phyloP scores from a whole-genome alignment of 2,888 invertebrate genomes.

The Lasius fuliginosus region DNA sequence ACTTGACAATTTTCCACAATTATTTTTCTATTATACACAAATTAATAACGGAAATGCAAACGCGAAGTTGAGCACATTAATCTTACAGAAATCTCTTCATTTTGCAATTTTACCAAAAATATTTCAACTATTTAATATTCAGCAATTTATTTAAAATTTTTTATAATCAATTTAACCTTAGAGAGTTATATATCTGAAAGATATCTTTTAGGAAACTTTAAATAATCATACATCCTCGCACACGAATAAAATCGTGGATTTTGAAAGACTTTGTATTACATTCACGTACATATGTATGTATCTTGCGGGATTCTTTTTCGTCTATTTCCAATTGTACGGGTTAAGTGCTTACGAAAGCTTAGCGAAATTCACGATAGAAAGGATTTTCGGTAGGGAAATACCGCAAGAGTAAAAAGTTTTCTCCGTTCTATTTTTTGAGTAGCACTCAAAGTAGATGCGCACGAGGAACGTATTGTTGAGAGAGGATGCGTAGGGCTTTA shows the following conservation, averaged over 20 bases:
- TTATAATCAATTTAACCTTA: background rate
- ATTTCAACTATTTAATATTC: background rate
- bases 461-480: slow-evolving; percentile 32
- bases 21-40: slow-evolving; percentile 33
- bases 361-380: slow-evolving; percentile 44
- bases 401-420: slow-evolving; percentile 44
- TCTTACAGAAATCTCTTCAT: background rate
- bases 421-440: slow-evolving; percentile 37
- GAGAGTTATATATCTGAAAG: background rate
- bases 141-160: slow-evolving; percentile 6
- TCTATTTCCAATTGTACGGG: slow-evolving; percentile 33
- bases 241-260: background rate
- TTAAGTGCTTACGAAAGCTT: slow-evolving; percentile 52
- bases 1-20: slow-evolving; percentile 42
- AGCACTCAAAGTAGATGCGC: slow-evolving; percentile 25
- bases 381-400: slow-evolving; percentile 47
- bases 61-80: slow-evolving; percentile 8
- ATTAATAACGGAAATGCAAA: slow-evolving; percentile 18
- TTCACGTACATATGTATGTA: background rate
- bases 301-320: slow-evolving; percentile 11
- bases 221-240: background rate
- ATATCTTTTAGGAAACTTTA: background rate
- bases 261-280: slow-evolving; percentile 1
- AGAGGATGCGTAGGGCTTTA: slow-evolving; percentile 12
- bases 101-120: background rate